Base-by-base conservation (phyloP, 2,113 vertebrate genomes). In the Chinchilla lanigera region DNA sequence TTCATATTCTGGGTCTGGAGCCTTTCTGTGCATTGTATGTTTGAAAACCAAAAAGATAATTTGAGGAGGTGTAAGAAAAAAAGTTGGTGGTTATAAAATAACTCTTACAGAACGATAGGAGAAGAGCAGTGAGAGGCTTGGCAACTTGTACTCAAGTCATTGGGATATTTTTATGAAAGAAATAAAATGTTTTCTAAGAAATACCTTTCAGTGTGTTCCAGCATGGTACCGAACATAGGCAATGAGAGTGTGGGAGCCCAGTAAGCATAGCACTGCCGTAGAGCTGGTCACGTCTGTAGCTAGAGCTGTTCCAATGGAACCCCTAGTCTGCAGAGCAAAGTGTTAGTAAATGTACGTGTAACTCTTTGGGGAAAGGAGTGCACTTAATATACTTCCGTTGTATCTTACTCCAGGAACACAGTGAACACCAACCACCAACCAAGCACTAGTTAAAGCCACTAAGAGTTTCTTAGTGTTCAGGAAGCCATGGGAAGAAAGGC, bases 141-240 rank as follows among this genome's bases (percentile, higher is more conserved):
- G 63, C 44, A 92, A 47, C 52, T 63, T 61, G 26, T 85, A 61
- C 54, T 87, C 50, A 61, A 88, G 52, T 85, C 56, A 77, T 28
- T 75, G 28, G 44, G 35, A 63, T 33, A 50, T 54, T 61, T 90
- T 47, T n/a, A 73, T 63, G 77, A 80, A 60, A 86, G 65, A 75
- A 80, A 78, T 88, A 54, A n/a, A 61, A 81, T 86, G 81, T 30
- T 73, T 88, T 89, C 41, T 22, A 61, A 47, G 6, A 92, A 89
- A 47, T 77, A 60, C 35, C 83, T 88, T 80, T 92, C 24, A n/a
- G 19, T 96, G 71, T 85, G 75, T 93, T 50, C 44, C 88, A 11
- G 33, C 16, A 71, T 47, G 56, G 56, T 12, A 2, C 38, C 47
- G 14, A 13, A 60, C 35, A 73, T 2, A 71, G 28, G 26, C 41